These are phyloP conservation scores for Ibidorhyncha struthersii DNA, from an alignment of 2,113 vertebrate species.

Conservation along the genomic window DNA sequence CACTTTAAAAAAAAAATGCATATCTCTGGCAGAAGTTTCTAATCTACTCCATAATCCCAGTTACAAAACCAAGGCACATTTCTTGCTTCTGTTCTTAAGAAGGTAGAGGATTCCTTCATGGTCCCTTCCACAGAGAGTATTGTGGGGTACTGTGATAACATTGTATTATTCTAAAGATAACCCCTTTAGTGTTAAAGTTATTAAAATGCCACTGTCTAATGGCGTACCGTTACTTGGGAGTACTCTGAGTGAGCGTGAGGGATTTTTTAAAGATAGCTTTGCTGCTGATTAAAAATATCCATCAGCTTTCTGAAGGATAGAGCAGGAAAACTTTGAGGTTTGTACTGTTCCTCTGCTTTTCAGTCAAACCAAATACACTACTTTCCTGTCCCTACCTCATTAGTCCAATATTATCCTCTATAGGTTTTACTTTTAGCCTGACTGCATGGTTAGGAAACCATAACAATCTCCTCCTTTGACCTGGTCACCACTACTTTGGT, in stretches of 20 bases:
- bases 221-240: neutral
- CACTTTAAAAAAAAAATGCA: neutral
- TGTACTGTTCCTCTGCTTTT: neutral
- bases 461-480: neutral
- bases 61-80: neutral
- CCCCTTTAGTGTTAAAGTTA: neutral
- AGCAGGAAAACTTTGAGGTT: neutral
- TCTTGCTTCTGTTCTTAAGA: constrained; percentile 38
- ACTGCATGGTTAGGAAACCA: neutral
- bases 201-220: neutral
- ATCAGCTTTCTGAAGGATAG: neutral
- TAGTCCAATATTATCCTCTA: neutral
- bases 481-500: neutral
- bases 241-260: too few relatives aligned
- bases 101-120: constrained; percentile 24
- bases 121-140: neutral
- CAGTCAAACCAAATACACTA: neutral
- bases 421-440: neutral
- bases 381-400: neutral
- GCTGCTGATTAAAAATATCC: neutral
- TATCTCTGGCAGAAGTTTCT: neutral
- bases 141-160: neutral
- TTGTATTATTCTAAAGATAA: neutral
- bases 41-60: neutral
- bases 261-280: neutral